These are phyloP conservation scores for Zaprionus capensis DNA, from an alignment of 1,140 invertebrate genomes.

Conservation along the genomic window DNA sequence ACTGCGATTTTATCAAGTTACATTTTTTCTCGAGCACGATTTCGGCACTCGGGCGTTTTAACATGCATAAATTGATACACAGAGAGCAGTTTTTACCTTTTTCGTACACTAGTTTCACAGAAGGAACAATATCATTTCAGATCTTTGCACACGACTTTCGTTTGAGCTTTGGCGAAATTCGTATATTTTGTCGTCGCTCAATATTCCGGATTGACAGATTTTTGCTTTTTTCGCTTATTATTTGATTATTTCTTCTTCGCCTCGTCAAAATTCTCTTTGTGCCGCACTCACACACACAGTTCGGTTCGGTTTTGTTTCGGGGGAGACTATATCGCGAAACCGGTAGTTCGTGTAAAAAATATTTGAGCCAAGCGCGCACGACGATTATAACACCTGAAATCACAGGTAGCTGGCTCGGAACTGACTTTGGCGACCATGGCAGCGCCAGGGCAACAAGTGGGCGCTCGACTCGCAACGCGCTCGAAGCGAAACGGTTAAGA, in stretches of 20 bases:
- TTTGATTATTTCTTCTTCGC: constrained; percentile 21
- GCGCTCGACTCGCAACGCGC: constrained; percentile 33
- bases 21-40: constrained; percentile 7
- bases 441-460: constrained; percentile 51
- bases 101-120: constrained; percentile 18
- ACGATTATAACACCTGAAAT: constrained; percentile 50
- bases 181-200: constrained; percentile 1
- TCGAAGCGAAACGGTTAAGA: constrained; percentile 52
- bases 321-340: constrained; percentile 33
- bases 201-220: constrained; percentile 7
- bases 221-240: constrained; percentile 6
- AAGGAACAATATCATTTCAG: constrained; percentile 17
- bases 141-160: constrained; percentile 15
- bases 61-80: constrained; percentile 9
- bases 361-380: constrained; percentile 50
- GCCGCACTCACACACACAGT: constrained; percentile 6
- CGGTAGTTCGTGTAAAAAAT: constrained; percentile 39
- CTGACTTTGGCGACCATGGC: constrained; percentile 55
- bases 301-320: not conserved
- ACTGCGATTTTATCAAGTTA: not conserved
- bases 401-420: constrained; percentile 51
- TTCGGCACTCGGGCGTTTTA: constrained; percentile 7
- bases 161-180: constrained; percentile 2
- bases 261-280: constrained; percentile 16
- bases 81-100: constrained; percentile 6